A percentile compares a stretch with the other conserved stretches of the same genome.
Conservation (phyloP, 2,797 vertebrate genomes). For the Leptoclinus maculatus region DNA sequence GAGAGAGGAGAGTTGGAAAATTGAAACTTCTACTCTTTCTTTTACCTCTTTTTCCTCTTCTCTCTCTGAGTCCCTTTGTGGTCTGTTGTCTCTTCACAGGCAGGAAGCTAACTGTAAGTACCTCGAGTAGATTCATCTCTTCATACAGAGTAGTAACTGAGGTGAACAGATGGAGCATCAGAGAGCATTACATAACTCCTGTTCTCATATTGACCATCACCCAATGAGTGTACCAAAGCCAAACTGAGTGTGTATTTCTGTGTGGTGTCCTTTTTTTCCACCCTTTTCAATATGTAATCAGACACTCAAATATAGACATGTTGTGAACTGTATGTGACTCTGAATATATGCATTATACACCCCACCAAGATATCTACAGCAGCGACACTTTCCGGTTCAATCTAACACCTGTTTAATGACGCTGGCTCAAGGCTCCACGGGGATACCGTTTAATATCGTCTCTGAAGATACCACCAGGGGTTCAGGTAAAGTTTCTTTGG, state of each 20-base stretch:
- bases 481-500: not conserved
- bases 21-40: constrained; percentile 26
- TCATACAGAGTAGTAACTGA: not conserved
- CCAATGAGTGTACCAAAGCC: not conserved
- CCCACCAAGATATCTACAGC: constrained; percentile 1
- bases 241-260: not conserved
- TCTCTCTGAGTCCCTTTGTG: not conserved
- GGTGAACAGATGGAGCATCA: constrained; percentile 52
- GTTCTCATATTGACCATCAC: constrained; percentile 31
- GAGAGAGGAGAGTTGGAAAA: constrained; percentile 53
- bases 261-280: not conserved
- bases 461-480: constrained; percentile 14
- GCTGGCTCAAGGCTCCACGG: not conserved
- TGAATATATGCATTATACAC: constrained; percentile 13
- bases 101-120: not conserved
- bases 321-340: constrained; percentile 7
- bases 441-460: constrained; percentile 15
- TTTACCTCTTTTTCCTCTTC: constrained; percentile 1
- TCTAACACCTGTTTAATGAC: constrained; percentile 42
- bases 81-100: constrained; percentile 19
- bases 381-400: constrained; percentile 12
- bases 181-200: constrained; percentile 46
- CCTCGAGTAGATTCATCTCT: constrained; percentile 28
- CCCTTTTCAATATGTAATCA: constrained; percentile 6
- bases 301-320: not conserved